These are phyloP conservation scores for Takifugu flavidus DNA, from an alignment of 2,113 vertebrate species.

Conservation along the genomic window DNA sequence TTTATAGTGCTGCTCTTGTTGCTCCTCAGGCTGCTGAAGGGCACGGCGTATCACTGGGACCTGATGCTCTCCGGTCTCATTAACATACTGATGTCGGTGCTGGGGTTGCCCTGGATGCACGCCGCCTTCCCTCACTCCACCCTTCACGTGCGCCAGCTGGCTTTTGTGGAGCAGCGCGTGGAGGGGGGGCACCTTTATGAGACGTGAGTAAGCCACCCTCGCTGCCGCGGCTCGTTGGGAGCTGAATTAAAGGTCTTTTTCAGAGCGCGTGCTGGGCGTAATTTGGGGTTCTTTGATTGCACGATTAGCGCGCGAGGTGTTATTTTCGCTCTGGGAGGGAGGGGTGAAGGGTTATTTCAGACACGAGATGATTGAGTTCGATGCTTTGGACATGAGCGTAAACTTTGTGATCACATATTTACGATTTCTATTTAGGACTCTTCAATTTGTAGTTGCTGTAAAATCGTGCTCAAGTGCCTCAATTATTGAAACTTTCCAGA, in stretches of 20 bases:
- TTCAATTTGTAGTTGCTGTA: too few relatives aligned
- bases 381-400: too few relatives aligned
- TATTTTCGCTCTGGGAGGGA: slow-evolving; percentile 1
- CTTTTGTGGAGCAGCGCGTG: slow-evolving; percentile 92
- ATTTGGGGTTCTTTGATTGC: slow-evolving; percentile 45
- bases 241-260: slow-evolving; percentile 45
- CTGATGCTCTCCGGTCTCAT: slow-evolving; percentile 93
- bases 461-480: too few relatives aligned
- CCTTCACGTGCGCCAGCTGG: slow-evolving; percentile 91
- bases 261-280: slow-evolving; percentile 24
- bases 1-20: slow-evolving; percentile 1
- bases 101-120: slow-evolving; percentile 96
- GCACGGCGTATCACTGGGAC: slow-evolving; percentile 98
- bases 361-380: too few relatives aligned
- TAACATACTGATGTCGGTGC: slow-evolving; percentile 90
- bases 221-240: slow-evolving; percentile 27
- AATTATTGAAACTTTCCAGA: too few relatives aligned
- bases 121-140: slow-evolving; percentile 96
- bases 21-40: slow-evolving; percentile 87
- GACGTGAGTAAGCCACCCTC: slow-evolving; percentile 81
- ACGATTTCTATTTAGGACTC: too few relatives aligned
- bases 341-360: slow-evolving; percentile 18
- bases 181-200: slow-evolving; percentile 96
- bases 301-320: slow-evolving; percentile 23
- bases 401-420: too few relatives aligned